Conservation (phyloP, 2,888 invertebrate species). For the Amorpha juglandis region DNA sequence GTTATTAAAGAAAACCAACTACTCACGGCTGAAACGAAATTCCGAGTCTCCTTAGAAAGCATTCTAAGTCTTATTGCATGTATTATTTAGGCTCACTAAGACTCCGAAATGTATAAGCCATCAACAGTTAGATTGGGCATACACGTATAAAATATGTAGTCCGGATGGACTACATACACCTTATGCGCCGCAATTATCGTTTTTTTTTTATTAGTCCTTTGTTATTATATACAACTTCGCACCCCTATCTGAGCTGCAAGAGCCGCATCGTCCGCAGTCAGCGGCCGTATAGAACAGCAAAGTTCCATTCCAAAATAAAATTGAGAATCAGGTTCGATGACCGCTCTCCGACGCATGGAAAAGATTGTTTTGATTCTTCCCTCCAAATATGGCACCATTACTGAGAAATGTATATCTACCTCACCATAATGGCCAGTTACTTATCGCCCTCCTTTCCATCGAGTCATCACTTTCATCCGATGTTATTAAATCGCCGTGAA, state of each 20-base stretch:
- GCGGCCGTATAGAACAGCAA: background rate
- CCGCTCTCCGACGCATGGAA: background rate
- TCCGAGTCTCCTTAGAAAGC: background rate
- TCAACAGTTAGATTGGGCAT: too few relatives aligned
- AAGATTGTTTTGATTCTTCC: background rate
- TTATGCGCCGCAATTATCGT: too few relatives aligned
- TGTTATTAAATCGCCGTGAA: constrained; percentile 46
- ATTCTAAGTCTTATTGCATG: background rate
- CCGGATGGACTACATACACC: too few relatives aligned
- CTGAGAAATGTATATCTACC: background rate
- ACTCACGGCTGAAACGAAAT: background rate
- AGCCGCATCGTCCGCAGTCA: too few relatives aligned
- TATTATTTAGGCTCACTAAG: background rate
- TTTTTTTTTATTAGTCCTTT: too few relatives aligned
- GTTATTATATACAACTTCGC: too few relatives aligned
- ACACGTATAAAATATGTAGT: too few relatives aligned
- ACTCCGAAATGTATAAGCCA: background rate
- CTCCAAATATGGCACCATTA: constrained; percentile 6
- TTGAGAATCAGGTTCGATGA: background rate
- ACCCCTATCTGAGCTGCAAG: too few relatives aligned
- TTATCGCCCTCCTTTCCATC: constrained; percentile 36
- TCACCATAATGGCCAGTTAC: constrained; percentile 5
- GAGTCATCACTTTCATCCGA: constrained; percentile 48
- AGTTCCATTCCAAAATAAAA: background rate
- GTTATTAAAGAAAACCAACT: background rate